Evolutionary conservation across 2,888 invertebrate species (phyloP), one percentile per base, ranked within the genome.

Genomic region (Monoplex corrugatus): DNA sequence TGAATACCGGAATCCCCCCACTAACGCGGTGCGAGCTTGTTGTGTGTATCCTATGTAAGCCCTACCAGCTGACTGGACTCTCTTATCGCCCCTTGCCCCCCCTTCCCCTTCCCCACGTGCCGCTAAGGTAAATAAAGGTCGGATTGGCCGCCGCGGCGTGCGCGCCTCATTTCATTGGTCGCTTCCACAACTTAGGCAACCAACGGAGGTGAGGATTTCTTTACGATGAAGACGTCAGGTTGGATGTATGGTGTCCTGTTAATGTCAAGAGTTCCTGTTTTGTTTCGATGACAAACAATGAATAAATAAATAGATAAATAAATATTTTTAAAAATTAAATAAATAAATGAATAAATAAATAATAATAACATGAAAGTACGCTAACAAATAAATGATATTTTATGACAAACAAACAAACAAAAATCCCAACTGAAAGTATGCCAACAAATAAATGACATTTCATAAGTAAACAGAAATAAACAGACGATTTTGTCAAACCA

Each of bases 131-230:
- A 82, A 82, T 44, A 82, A 23, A 78, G 82, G 32, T 82, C 82
- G 82, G 82, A 82, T 45, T 82, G 45, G 82, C 82, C 82, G 82
- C 82, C n/a, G 43, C 23, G 28, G 28, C 16, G 43, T 38, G 16
- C 82, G 82, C 82, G 82, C 44, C 38, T 28, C 44, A 13, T 45
- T 8, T 45, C 44, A 82, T 82, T 82, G 82, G 82, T 45, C 82
- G 82, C 82, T 28, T 43, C 16, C 10, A 5, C 19, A 28, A 57
- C 57, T 57, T 16, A 10, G 16, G 16, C 57, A 57, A 28, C 57
- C 57, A 57, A 57, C 57, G 57, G 57, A 28, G 10, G 2, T 57
- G 16, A 57, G 57, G 28, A 57, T 57, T 5, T 16, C 19, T 57
- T 2, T 57, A 57, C 57, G 3, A 23, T 57, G 57, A 23, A 28